A percentile compares a stretch with the other conserved stretches of the same genome.
phyloP scores from a whole-genome alignment of 2,113 vertebrate species.

The Pachyramphus minor region DNA sequence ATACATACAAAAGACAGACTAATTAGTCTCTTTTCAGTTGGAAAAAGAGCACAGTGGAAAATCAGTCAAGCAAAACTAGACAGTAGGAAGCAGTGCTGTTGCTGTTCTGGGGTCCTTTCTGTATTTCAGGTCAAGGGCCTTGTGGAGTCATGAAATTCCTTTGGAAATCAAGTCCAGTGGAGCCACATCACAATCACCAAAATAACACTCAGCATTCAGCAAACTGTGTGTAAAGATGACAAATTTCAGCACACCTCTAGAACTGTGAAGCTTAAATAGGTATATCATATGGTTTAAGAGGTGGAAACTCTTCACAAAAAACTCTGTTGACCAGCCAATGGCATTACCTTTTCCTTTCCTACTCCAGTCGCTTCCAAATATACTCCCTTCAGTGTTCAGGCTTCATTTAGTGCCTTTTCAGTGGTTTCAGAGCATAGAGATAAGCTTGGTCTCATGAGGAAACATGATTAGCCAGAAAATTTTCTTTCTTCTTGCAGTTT shows the following conservation, averaged over 20 bases:
- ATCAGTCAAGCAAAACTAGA: background rate
- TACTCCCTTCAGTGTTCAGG: background rate
- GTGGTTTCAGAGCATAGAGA: background rate
- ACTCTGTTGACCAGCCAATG: background rate
- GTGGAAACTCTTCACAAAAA: background rate
- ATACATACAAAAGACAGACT: background rate
- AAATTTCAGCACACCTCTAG: background rate
- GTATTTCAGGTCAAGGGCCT: background rate
- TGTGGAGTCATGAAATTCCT: background rate
- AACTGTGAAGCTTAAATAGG: background rate
- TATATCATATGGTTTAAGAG: background rate
- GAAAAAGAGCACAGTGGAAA: background rate
- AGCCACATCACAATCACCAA: background rate
- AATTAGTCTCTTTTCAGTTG: background rate
- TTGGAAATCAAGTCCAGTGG: background rate
- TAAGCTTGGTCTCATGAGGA: background rate
- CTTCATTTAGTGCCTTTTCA: background rate
- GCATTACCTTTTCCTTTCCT: background rate
- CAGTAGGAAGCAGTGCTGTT: background rate
- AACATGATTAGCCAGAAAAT: background rate
- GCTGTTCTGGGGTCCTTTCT: background rate
- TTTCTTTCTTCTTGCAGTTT: background rate
- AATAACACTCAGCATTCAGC: accelerated
- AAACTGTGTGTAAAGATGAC: background rate
- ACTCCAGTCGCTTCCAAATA: background rate